phyloP scores from a whole-genome alignment of 2,797 vertebrate species.

The Lophotriccus pileatus region DNA sequence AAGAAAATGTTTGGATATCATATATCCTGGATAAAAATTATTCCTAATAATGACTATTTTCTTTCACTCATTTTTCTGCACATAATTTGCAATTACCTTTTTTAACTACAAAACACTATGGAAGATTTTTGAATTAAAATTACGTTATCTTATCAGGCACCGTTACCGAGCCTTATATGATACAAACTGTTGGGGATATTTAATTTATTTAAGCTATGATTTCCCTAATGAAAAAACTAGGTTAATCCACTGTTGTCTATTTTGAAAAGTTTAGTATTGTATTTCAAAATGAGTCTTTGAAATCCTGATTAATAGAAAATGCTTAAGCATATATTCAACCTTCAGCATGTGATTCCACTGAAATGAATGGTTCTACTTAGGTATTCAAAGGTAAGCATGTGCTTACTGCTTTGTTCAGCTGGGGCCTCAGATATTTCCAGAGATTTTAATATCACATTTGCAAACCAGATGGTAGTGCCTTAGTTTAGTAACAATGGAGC shows the following conservation, averaged over 20 bases:
- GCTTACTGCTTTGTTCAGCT: not conserved
- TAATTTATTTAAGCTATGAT: not conserved
- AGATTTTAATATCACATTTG: slow-evolving; percentile 64
- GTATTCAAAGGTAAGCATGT: slow-evolving; percentile 16
- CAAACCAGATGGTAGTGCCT: slow-evolving; percentile 73
- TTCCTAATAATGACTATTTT: not conserved
- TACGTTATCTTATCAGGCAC: not conserved
- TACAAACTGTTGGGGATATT: not conserved
- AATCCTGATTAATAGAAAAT: not conserved
- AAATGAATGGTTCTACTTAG: not conserved
- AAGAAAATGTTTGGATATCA: not conserved
- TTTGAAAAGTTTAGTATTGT: not conserved
- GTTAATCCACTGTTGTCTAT: not conserved
- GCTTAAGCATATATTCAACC: not conserved
- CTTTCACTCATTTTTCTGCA: not conserved
- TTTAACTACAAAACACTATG: not conserved
- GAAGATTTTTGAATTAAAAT: slow-evolving; percentile 12
- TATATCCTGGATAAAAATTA: not conserved
- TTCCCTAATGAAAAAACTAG: not conserved
- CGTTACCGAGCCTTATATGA: not conserved
- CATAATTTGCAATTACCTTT: not conserved
- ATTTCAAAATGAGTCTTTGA: not conserved
- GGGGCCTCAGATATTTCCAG: slow-evolving; percentile 32
- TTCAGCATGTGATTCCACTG: not conserved
- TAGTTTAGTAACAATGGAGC: slow-evolving; percentile 69